A percentile compares a stretch with the other conserved stretches of the same genome.
Conservation (phyloP, 2,888 invertebrate species). For the Ichneumon xanthorius region DNA sequence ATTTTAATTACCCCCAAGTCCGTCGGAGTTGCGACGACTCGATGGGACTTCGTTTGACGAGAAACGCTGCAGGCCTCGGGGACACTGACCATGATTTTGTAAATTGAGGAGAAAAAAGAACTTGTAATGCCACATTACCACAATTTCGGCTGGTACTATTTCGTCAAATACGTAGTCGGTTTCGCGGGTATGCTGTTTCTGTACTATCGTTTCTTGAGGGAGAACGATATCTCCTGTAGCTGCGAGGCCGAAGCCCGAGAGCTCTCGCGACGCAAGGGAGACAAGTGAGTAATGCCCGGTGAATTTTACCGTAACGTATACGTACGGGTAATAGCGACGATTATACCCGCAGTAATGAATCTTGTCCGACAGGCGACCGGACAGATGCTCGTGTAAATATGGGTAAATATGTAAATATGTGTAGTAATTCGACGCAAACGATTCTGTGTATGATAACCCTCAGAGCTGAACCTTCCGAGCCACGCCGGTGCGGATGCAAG, state of each 20-base stretch:
- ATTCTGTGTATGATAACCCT: slow-evolving; percentile 37
- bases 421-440: not conserved
- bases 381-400: slow-evolving; percentile 73
- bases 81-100: slow-evolving; percentile 40
- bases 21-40: not conserved
- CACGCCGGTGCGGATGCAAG: slow-evolving; percentile 64
- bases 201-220: slow-evolving; percentile 77
- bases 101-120: not conserved
- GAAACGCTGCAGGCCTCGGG: slow-evolving; percentile 42
- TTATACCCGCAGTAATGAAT: slow-evolving; percentile 76
- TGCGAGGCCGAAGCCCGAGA: slow-evolving; percentile 67
- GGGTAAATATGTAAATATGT: slow-evolving; percentile 71
- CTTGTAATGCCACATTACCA: slow-evolving; percentile 78
- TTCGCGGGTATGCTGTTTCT: slow-evolving; percentile 78
- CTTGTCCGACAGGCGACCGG: slow-evolving; percentile 73
- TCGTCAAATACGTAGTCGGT: slow-evolving; percentile 80
- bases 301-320: slow-evolving; percentile 2
- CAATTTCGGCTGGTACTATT: slow-evolving; percentile 78
- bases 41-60: not conserved
- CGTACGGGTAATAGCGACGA: slow-evolving; percentile 53
- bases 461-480: slow-evolving; percentile 58
- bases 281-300: slow-evolving; percentile 63
- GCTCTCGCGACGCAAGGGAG: slow-evolving; percentile 53
- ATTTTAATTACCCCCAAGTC: not conserved
- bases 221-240: slow-evolving; percentile 69